phyloP scores from a whole-genome alignment of 2,113 vertebrate genomes.

The Pungitius pungitius region DNA sequence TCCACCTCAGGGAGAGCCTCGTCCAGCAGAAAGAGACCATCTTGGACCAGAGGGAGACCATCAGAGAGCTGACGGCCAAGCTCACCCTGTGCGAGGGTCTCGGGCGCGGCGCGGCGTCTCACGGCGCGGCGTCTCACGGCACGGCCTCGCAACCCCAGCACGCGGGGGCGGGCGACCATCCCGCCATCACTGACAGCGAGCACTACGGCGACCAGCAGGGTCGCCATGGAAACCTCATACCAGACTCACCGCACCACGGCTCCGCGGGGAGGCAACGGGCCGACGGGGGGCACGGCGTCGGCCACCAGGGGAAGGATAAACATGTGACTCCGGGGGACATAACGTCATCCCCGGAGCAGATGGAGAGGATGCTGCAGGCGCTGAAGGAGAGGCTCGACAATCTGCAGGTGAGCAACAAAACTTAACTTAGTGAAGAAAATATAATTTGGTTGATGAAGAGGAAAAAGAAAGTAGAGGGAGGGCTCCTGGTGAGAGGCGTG shows the following conservation, averaged over 20 bases:
- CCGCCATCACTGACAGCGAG: conserved; percentile 41
- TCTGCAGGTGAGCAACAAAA: conserved; percentile 82
- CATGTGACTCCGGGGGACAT: conserved; percentile 69
- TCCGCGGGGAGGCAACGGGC: conserved; percentile 46
- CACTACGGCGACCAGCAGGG: conserved; percentile 61
- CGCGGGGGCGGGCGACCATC: conserved; percentile 26
- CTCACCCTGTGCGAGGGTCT: conserved; percentile 82
- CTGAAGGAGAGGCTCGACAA: conserved; percentile 84
- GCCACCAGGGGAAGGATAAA: conserved; percentile 69
- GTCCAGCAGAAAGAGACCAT: conserved; percentile 86
- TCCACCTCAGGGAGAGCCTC: conserved; percentile 84
- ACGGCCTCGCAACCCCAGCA: conserved; percentile 42
- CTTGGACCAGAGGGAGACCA: conserved; percentile 85
- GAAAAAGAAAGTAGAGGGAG: too few relatives aligned
- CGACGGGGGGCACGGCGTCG: conserved; percentile 47
- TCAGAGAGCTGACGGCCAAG: conserved; percentile 85
- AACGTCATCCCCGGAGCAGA: conserved; percentile 76
- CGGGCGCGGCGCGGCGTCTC: conserved; percentile 49
- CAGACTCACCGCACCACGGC: conserved; percentile 65
- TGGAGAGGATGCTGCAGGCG: conserved; percentile 82
- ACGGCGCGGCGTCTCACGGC: conserved; percentile 43
- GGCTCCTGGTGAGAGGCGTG: too few relatives aligned
- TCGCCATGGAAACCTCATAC: conserved; percentile 67
- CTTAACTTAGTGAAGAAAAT: too few relatives aligned
- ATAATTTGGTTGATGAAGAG: too few relatives aligned